Base-by-base conservation (phyloP, 2,113 vertebrate species). In the Lepus timidus region DNA sequence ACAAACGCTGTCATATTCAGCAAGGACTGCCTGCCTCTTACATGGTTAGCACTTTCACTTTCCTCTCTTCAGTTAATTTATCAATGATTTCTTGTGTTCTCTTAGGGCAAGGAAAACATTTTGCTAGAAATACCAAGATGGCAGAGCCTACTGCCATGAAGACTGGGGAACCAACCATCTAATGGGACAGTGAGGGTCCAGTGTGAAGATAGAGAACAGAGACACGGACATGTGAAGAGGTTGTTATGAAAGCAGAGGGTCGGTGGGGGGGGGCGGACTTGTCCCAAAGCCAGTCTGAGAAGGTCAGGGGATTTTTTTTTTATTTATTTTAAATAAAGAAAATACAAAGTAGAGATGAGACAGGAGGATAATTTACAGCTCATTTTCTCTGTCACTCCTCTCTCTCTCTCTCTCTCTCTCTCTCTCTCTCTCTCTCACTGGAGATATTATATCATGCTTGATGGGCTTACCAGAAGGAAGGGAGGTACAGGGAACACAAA, bases 381-480 rank as follows among this genome's bases (percentile, higher is more conserved):
- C 23, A 71, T 1, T 36, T 12, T 65, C 62, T 73, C 36, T 65
- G 23, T 65, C 62, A 27, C 25, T 9, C 62, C 62, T 64, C 65
- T 68, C 36, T 65, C 62, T 65, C 62, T 65, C 25, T 9, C 62
- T 64, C 62, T 64, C 65, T 68, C n/a, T 58, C 9, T 33, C 29
- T 67, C 61, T 82, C 29, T 33, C 58, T 90, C 51, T 67, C 39
- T 58, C 14, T 20, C 85, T 62, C 49, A 71, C 44, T 9, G 70
- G 52, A 83, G 68, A 10, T 74, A 22, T 82, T 88, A 19, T 20
- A 65, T 62, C 61, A 64, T 3, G n/a, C n/a, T 71, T 91, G 74
- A 74, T 93, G 86, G 74, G 36, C 64, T 97, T 92, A 71, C 14
- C 96, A 96, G 92, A 84, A 85, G 36, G 81, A 80, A 44, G 16